Evolutionary conservation across 2,797 vertebrate species (phyloP), one percentile per base, ranked within the genome.

Genomic region (Jordanella pulchra): DNA sequence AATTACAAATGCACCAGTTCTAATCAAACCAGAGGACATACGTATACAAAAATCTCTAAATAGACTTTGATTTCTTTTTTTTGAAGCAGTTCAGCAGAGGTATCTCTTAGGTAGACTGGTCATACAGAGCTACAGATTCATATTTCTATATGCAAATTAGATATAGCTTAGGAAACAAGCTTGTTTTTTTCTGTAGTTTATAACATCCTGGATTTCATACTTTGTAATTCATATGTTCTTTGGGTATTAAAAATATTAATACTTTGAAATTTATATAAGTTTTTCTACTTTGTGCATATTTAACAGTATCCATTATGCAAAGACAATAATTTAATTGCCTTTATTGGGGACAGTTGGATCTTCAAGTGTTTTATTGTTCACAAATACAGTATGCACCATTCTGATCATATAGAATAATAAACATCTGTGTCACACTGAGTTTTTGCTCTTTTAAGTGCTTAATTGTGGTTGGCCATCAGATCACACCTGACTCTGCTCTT

Each of bases 391-490:
- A 69, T 15, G 42, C 17, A 39, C 15, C 7, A 5, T 45, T 45
- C 27, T 55, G 35, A 10, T 11, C 25, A 56, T 14, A 56, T 14
- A 28, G 15, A 3, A 32, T 18, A 60, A 21, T 17, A 35, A 60
- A 60, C 4, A 15, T 14, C 15, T 21, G 23, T 14, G 27, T 28
- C 28, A 13, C 42, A 13, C 28, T 76, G 65, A 74, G 67, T 60
- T 58, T 73, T 63, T 82, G n/a, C 47, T 76, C 47, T 58, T 63
- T 68, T 9, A 56, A 71, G 72, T 69, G 17, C 27, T 71, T 35
- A 68, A 27, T 51, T 78, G 75, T 66, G 73, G 32, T 73, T 72
- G 65, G 72, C 75, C 65, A 72, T 27, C 61, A 68, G 79, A 75
- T 23, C 55, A 51, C 60, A 45, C 68, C 66, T 76, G 77, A 73